Evolutionary conservation across 2,113 vertebrate genomes (phyloP).

Genomic region (Tupaia tana): DNA sequence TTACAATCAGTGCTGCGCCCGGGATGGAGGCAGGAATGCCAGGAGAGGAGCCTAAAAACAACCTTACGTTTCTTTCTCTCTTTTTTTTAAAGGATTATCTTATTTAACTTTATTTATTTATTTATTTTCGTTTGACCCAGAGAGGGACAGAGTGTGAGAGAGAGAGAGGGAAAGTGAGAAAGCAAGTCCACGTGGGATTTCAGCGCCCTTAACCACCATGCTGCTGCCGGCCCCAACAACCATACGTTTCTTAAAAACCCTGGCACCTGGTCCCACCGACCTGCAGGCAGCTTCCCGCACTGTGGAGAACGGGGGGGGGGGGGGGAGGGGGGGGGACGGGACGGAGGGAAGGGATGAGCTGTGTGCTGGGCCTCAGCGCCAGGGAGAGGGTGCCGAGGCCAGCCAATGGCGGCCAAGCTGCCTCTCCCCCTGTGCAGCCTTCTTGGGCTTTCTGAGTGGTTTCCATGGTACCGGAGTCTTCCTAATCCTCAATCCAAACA

Average conservation of each 20-base stretch:
- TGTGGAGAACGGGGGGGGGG: too few relatives aligned
- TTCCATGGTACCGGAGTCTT: slow-evolving; percentile 47
- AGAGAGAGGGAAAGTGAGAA: too few relatives aligned
- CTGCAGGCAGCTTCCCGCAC: slow-evolving; percentile 27
- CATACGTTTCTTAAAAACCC: slow-evolving; percentile 35
- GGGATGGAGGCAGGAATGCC: slow-evolving; percentile 69
- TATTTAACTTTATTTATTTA: too few relatives aligned
- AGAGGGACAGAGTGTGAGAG: too few relatives aligned
- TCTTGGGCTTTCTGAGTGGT: background rate
- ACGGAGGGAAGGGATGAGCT: slow-evolving; percentile 7
- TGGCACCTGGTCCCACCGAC: slow-evolving; percentile 76
- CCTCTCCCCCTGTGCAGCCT: background rate
- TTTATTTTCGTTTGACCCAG: too few relatives aligned
- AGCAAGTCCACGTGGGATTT: too few relatives aligned
- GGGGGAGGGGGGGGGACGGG: too few relatives aligned
- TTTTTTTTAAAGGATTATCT: too few relatives aligned
- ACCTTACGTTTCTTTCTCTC: too few relatives aligned
- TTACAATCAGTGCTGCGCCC: slow-evolving; percentile 70
- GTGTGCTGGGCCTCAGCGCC: background rate
- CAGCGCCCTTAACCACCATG: too few relatives aligned
- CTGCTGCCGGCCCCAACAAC: too few relatives aligned
- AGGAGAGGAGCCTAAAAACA: slow-evolving; percentile 79
- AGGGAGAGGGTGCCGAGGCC: background rate
- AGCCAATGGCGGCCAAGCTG: background rate
- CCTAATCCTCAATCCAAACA: background rate